A percentile compares a stretch with the other conserved stretches of the same genome.
Conservation (phyloP, 2,113 vertebrate genomes). For the Plectropomus leopardus region DNA sequence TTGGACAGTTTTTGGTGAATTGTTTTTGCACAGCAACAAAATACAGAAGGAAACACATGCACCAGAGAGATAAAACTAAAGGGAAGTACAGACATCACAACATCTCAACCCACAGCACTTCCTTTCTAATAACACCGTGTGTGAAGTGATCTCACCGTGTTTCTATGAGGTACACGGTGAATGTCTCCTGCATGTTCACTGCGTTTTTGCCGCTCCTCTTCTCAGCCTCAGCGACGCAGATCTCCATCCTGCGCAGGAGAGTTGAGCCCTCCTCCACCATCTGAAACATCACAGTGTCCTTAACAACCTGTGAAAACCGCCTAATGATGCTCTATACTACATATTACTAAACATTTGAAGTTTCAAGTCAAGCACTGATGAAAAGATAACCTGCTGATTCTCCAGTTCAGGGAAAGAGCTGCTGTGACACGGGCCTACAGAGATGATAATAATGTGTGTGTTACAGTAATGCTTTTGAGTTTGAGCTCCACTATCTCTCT, state of each 20-base stretch:
- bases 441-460: no score
- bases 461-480: no score
- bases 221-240: constrained; percentile 94
- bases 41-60: background rate
- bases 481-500: no score
- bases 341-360: no score
- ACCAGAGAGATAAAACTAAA: background rate
- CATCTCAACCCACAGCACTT: background rate
- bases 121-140: background rate
- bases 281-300: constrained; percentile 58
- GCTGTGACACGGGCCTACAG: no score
- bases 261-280: constrained; percentile 87
- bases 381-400: no score
- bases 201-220: constrained; percentile 93
- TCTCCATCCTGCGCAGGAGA: constrained; percentile 92
- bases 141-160: constrained; percentile 85
- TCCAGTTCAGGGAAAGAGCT: no score
- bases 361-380: no score
- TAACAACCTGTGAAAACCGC: background rate
- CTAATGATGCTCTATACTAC: no score
- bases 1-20: background rate
- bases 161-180: constrained; percentile 96
- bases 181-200: constrained; percentile 95
- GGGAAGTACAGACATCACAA: background rate
- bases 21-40: background rate